A percentile compares a stretch with the other conserved stretches of the same genome.
Evolutionary conservation across 2,797 vertebrate genomes (phyloP).

Genomic region (Furcifer pardalis): DNA sequence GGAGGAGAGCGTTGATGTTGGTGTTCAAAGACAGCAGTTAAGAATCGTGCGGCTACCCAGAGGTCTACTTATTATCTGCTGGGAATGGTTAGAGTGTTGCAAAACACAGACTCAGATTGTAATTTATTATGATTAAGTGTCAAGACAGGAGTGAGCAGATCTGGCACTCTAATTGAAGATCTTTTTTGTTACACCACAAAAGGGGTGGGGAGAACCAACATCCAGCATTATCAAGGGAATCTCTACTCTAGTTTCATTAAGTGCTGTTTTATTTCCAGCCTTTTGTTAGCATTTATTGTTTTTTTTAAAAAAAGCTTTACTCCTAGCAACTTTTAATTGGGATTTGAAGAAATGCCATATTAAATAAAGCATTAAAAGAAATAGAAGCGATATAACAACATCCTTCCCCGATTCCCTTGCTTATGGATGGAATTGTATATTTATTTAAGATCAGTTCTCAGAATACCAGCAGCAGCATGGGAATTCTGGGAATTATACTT

Average conservation of each 20-base stretch:
- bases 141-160: slow-evolving; percentile 45
- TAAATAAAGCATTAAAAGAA: background rate
- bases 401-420: background rate
- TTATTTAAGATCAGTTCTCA: no score
- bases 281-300: background rate
- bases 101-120: slow-evolving; percentile 57
- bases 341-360: background rate
- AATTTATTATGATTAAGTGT: slow-evolving; percentile 67
- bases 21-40: slow-evolving; percentile 51
- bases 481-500: no score
- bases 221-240: background rate
- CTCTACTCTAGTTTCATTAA: background rate
- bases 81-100: slow-evolving; percentile 54
- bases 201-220: background rate
- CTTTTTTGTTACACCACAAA: slow-evolving; percentile 18
- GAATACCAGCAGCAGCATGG: no score
- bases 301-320: background rate
- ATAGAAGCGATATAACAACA: background rate
- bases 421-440: background rate
- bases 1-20: slow-evolving; percentile 49
- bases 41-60: slow-evolving; percentile 53
- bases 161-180: slow-evolving; percentile 45
- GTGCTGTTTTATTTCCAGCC: background rate
- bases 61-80: slow-evolving; percentile 60
- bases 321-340: background rate